Percentiles rank a stretch among this genome's conserved stretches.
These are phyloP conservation scores for Choristoneura fumiferana DNA, from an alignment of 1,140 invertebrate species.

Conservation along the genomic window DNA sequence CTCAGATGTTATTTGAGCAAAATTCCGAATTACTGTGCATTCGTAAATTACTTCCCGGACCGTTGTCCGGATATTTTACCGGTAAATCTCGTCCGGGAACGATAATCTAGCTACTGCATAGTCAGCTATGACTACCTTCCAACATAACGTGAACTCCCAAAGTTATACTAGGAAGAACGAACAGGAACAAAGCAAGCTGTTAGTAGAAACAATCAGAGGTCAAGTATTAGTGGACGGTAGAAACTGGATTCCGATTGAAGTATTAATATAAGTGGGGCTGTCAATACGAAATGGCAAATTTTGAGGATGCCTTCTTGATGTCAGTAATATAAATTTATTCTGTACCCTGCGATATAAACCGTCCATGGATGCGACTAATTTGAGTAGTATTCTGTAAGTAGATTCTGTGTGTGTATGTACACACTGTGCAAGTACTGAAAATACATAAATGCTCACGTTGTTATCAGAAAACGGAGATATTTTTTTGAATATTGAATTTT, in stretches of 20 bases:
- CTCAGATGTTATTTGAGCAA: neutral
- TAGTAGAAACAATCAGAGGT: slow-evolving; percentile 15
- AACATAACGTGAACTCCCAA: slow-evolving; percentile 21
- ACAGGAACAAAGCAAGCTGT: neutral
- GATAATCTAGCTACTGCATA: slow-evolving; percentile 39
- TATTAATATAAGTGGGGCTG: slow-evolving; percentile 36
- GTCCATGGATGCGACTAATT: too few relatives aligned
- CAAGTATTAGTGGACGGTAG: slow-evolving; percentile 26
- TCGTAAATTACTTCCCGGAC: slow-evolving; percentile 29
- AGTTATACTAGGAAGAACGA: too few relatives aligned
- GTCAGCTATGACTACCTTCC: slow-evolving; percentile 28
- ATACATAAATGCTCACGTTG: too few relatives aligned
- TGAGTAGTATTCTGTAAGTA: too few relatives aligned
- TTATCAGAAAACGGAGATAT: too few relatives aligned
- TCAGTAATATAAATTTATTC: too few relatives aligned
- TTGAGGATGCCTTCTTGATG: too few relatives aligned
- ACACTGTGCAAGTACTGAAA: too few relatives aligned
- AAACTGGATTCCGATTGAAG: slow-evolving; percentile 26
- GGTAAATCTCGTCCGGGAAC: slow-evolving; percentile 34
- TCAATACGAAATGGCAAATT: slow-evolving; percentile 23
- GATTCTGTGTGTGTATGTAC: too few relatives aligned
- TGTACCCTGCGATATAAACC: too few relatives aligned
- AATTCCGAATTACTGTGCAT: slow-evolving; percentile 26
- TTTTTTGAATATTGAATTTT: too few relatives aligned
- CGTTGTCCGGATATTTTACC: slow-evolving; percentile 26